Conservation (phyloP, 1,140 invertebrate species). For the Oryctes rhinoceros region DNA sequence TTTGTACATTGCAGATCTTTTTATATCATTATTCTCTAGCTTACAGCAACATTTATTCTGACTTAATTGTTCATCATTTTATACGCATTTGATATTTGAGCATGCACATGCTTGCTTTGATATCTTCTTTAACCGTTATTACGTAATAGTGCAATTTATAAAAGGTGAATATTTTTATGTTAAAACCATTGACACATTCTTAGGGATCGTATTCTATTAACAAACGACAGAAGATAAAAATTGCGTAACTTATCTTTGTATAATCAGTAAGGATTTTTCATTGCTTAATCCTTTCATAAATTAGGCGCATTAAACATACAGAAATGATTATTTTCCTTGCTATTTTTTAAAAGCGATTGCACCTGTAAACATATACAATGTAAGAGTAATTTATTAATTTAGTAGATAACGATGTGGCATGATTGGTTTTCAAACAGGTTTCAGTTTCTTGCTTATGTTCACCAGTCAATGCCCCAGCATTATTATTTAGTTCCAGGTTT, state of each 20-base stretch:
- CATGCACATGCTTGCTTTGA: neutral
- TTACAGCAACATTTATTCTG: too few species aligned
- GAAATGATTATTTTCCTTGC: neutral
- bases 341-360: constrained; percentile 4
- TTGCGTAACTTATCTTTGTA: neutral
- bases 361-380: constrained; percentile 22
- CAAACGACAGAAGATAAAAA: neutral
- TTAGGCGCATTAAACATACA: neutral
- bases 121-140: neutral
- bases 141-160: neutral
- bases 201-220: neutral
- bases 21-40: too few species aligned
- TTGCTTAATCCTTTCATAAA: constrained; percentile 1
- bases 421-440: constrained; percentile 21
- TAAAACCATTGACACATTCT: neutral
- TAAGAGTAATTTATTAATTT: constrained; percentile 16
- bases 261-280: constrained; percentile 12
- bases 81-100: too few species aligned
- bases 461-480: constrained; percentile 14
- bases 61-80: too few species aligned
- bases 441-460: constrained; percentile 22
- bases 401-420: constrained; percentile 18
- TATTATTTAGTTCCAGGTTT: constrained; percentile 11
- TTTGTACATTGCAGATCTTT: too few species aligned
- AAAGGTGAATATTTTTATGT: neutral